Base-by-base conservation (phyloP, 2,797 vertebrate genomes). In the Diplodus puntazzo region DNA sequence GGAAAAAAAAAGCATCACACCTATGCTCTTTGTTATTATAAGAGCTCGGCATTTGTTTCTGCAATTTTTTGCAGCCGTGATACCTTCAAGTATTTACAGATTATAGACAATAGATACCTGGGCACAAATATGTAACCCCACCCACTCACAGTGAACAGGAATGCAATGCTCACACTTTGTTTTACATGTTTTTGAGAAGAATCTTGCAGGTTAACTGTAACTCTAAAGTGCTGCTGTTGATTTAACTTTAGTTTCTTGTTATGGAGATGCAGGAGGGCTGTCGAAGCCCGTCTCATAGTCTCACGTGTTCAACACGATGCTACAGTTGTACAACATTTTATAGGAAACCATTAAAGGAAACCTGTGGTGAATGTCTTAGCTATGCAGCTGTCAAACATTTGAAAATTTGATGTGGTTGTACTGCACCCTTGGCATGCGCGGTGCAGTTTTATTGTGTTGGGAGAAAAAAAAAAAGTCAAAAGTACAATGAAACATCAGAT, bases 11-110 rank as follows among this genome's bases (percentile, higher is more conserved):
- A 64, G 57, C 48, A 75, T 49, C 49, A 61, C 69, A 72, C 20
- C n/a, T 75, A 79, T 63, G 85, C 72, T 87, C 84, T 89, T 81
- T 50, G 75, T 86, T 74, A 57, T 84, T 74, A 59, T 65, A 77
- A 83, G 83, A 89, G 89, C 82, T 71, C 25, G n/a, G 27, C 45
- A 63, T 79, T 75, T 73, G 81, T 39, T 48, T 85, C 81, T 87
- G 80, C 80, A 80, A 62, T 88, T 88, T 85, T 79, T 69, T 89
- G 80, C 82, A 87, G 85, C 58, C 60, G 23, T 74, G 68, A 53
- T 20, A 65, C 66, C 53, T 27, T 48, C 14, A 63, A 48, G 14
- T 12, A 58, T 16, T 42, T 20, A 14, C 6, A 3, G 34, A 60
- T 21, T 46, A 6, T 20, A 30, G 50, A 50, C 21, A 10, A 39